Evolutionary conservation across 92 coral and sea anemone species (phyloP), one percentile per base, ranked within the genome.

Genomic region (Ricordea florida): DNA sequence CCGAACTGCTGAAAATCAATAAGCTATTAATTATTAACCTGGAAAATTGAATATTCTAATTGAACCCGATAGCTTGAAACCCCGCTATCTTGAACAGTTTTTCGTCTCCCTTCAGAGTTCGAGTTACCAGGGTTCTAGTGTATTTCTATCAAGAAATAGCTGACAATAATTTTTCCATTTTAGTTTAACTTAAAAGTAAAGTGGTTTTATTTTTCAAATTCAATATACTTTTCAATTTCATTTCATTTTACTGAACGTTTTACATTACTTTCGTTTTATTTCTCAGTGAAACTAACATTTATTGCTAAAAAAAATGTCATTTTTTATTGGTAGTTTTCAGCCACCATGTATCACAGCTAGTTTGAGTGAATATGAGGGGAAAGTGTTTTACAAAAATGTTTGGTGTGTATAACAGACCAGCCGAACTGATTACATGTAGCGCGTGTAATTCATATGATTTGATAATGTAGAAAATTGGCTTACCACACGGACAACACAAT

Each of bases 251-350:
- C 70, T 23, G 37, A 22, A 35, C 14, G 33, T 38, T 62, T 62
- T 43, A 18, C 21, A 8, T 24, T 38, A 20, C 35, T 62, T 62
- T 62, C 15, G 50, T 7, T 62, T 62, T 62, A 38, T 43, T 17
- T 22, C 37, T 43, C 70, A 22, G 22, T 62, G 3, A 62, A 62
- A 61, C 64, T 57, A 16, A 33, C 45, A 57, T 32, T 57, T 16
- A 57, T 57, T 57, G 0, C 64, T 26, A 24, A 26, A 52, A 52
- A 52, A 52, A 26, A 52, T 52, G 32, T 44, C 8, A 57, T 18
- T 42, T 60, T 75, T 33, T 32, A 41, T 74, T 74, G 74, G 81
- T 75, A 74, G 56, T 30, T 27, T 58, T 76, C 63, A 38, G 75
- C 62, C 76, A 61, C 70, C 57, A 74, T 47, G 48, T 42, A 42